Base-by-base conservation (phyloP, 2,797 vertebrate species). In the Intellagama lesueurii region DNA sequence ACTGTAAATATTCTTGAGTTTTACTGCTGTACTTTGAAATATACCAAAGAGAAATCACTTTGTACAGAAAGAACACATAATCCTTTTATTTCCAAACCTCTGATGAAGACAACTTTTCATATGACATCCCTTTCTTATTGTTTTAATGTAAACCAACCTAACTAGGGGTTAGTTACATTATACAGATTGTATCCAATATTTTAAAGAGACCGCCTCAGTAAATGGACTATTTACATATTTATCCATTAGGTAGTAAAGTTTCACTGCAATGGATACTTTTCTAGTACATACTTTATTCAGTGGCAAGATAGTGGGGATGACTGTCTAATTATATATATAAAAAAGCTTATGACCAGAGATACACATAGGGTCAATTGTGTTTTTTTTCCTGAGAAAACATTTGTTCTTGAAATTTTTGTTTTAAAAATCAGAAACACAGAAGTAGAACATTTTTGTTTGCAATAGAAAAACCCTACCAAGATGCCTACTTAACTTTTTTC, bases 351-450 rank as follows among this genome's bases (percentile, higher is more conserved):
- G 95, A 97, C 96, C 90, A 97, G 97, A 97, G 97, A 92, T 95
- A 95, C 79, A 87, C 24, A n/a, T 92, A 94, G 97, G 97, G 96
- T 94, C 91, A 95, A 35, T 12, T 40, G 52, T 81, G 96, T 97
- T 97, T 88, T 97, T 97, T 87, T 98, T 97, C 97, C 97, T 97
- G 97, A 98, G 96, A 97, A 97, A 97, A 97, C 94, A 96, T 98
- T 98, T 98, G 98, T 98, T 98, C 97, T 97, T 97, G 95, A 97
- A 97, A 96, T 93, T 95, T 95, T 94, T 95, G 90, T 93, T 95
- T 94, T 93, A 95, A 94, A 92, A 94, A 95, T 91, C 95, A 92
- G 94, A 96, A 96, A 96, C 90, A 94, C 87, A 96, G 94, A 90
- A 96, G 93, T 95, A 95, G 95, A 95, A 94, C 95, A 93, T 90